Evolutionary conservation across 2,113 vertebrate genomes (phyloP).

Genomic region (Spea bombifrons): DNA sequence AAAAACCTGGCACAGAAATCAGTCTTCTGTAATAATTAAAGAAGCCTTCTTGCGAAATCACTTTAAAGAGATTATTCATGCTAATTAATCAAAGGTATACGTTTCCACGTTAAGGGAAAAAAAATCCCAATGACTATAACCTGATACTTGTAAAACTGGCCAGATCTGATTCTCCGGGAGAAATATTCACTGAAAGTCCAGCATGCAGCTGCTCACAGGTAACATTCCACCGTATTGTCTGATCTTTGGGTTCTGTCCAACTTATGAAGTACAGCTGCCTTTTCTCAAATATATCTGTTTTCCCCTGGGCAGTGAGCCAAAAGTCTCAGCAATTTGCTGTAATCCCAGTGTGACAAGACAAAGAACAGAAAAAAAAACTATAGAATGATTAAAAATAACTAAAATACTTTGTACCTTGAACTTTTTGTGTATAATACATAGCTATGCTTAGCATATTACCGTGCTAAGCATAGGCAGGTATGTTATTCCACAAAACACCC

Average conservation of each 20-base stretch:
- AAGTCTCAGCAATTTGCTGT: slow-evolving; percentile 18
- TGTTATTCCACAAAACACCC: background rate
- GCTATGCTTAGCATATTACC: background rate
- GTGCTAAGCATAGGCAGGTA: slow-evolving; percentile 15
- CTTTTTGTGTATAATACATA: background rate
- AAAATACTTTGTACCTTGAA: slow-evolving; percentile 1
- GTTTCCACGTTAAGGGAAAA: background rate
- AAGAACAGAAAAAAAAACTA: slow-evolving; percentile 18
- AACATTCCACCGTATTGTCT: slow-evolving; percentile 42
- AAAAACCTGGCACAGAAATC: background rate
- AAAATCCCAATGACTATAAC: background rate
- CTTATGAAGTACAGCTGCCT: slow-evolving; percentile 47
- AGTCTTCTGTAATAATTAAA: background rate
- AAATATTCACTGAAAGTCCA: rapidly evolving
- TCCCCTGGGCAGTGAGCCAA: slow-evolving; percentile 32
- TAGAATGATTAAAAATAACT: background rate
- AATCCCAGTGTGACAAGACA: slow-evolving; percentile 14
- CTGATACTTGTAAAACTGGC: background rate
- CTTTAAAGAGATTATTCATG: background rate
- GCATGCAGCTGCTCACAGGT: slow-evolving; percentile 41
- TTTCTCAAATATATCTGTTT: slow-evolving; percentile 46
- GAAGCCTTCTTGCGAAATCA: background rate
- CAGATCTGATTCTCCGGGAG: background rate
- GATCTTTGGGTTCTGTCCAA: slow-evolving; percentile 23
- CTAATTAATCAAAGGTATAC: background rate